phyloP scores from a whole-genome alignment of 2,797 vertebrate genomes.

The Limnodromus scolopaceus region DNA sequence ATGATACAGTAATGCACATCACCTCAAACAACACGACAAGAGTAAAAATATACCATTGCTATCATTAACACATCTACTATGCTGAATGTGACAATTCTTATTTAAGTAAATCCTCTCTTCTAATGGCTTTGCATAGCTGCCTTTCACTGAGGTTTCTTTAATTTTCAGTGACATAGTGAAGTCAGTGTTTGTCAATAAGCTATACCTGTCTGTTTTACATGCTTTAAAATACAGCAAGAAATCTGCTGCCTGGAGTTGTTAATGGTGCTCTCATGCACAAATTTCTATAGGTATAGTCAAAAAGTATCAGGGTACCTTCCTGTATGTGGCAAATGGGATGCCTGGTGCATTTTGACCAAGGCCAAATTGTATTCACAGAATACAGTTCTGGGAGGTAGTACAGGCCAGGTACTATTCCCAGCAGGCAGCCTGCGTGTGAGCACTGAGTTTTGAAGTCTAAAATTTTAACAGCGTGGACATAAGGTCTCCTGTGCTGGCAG shows the following conservation, averaged over 20 bases:
- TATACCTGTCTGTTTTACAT: neutral
- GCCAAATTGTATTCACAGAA: neutral
- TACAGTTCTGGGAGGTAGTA: neutral
- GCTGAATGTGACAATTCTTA: neutral
- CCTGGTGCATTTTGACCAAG: neutral
- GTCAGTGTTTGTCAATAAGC: neutral
- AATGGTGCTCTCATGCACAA: neutral
- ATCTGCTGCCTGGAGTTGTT: neutral
- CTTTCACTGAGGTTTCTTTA: neutral
- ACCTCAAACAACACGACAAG: neutral
- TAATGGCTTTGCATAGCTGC: neutral
- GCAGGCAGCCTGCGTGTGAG: neutral
- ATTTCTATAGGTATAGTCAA: neutral
- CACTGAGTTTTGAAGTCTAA: neutral
- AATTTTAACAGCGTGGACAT: neutral
- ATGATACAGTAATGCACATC: neutral
- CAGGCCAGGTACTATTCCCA: neutral
- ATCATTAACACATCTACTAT: neutral
- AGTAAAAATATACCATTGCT: neutral
- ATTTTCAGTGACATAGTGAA: neutral
- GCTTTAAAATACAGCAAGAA: neutral
- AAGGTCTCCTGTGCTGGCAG: neutral
- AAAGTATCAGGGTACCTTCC: neutral
- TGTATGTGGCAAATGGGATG: accelerated
- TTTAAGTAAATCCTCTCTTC: neutral